A percentile compares a stretch with the other conserved stretches of the same genome.
Conservation (phyloP, 2,888 invertebrate species). For the Hyalella azteca region DNA sequence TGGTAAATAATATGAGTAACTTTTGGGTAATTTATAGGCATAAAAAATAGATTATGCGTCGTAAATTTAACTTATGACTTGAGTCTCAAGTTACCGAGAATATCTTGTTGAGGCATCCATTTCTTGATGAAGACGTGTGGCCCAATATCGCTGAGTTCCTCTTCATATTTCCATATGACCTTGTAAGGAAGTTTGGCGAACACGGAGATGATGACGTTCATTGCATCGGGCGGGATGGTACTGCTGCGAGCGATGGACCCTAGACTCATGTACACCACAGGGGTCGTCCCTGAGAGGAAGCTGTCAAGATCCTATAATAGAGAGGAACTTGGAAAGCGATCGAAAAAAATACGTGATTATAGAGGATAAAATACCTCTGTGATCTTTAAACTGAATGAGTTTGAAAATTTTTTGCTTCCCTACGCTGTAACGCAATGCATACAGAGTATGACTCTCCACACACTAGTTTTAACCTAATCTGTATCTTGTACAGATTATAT, state of each 20-base stretch:
- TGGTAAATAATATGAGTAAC: too few relatives aligned
- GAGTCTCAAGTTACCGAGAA: slow-evolving; percentile 41
- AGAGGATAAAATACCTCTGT: too few relatives aligned
- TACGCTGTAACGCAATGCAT: too few relatives aligned
- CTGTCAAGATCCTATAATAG: not conserved
- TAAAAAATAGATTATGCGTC: too few relatives aligned
- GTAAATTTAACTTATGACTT: too few relatives aligned
- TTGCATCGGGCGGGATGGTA: slow-evolving; percentile 37
- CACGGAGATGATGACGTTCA: slow-evolving; percentile 4
- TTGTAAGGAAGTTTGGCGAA: slow-evolving; percentile 35
- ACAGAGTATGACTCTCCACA: too few relatives aligned
- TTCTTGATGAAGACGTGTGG: slow-evolving; percentile 35
- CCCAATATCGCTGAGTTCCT: slow-evolving; percentile 1
- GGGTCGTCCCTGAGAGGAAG: slow-evolving; percentile 37
- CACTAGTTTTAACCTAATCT: too few relatives aligned
- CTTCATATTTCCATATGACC: slow-evolving; percentile 42
- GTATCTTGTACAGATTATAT: too few relatives aligned
- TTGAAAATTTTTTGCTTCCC: too few relatives aligned
- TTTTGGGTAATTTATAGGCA: too few relatives aligned
- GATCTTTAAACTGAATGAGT: too few relatives aligned
- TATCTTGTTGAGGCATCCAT: slow-evolving; percentile 42
- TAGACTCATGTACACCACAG: slow-evolving; percentile 41
- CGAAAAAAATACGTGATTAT: too few relatives aligned
- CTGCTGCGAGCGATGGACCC: slow-evolving; percentile 20
- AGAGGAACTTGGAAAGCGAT: not conserved